Conservation (phyloP, 2,797 vertebrate species). For the Sternotherus odoratus region DNA sequence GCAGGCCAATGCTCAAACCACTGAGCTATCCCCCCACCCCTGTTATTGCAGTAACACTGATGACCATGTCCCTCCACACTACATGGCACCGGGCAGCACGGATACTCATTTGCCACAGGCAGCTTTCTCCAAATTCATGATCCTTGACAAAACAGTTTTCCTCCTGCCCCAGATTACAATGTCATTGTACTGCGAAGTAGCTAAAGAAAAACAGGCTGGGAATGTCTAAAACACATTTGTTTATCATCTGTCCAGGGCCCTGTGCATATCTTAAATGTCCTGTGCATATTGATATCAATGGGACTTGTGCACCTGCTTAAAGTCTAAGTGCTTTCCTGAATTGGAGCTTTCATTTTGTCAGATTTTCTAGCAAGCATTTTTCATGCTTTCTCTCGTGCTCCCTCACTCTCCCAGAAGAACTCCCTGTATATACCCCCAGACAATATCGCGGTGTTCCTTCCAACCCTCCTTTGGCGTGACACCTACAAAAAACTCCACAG, state of each 20-base stretch:
- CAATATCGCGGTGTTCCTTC: background rate
- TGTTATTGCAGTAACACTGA: background rate
- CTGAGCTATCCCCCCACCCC: no score
- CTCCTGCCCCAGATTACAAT: background rate
- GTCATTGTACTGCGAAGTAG: background rate
- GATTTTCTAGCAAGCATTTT: background rate
- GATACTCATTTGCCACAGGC: background rate
- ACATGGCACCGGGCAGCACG: rapidly evolving
- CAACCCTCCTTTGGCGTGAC: background rate
- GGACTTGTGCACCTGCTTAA: background rate
- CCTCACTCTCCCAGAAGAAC: background rate
- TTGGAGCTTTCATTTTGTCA: background rate
- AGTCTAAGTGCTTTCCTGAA: background rate
- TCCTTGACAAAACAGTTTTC: background rate
- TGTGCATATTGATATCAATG: background rate
- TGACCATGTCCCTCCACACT: background rate
- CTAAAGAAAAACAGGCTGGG: background rate
- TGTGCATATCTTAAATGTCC: background rate
- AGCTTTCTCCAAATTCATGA: background rate
- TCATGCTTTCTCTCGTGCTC: background rate
- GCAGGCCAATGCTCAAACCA: no score
- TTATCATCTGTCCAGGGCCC: background rate
- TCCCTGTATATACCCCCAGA: background rate
- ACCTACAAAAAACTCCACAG: background rate
- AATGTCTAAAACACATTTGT: background rate